Base-by-base conservation (phyloP, 2,113 vertebrate genomes). In the Orycteropus afer region DNA sequence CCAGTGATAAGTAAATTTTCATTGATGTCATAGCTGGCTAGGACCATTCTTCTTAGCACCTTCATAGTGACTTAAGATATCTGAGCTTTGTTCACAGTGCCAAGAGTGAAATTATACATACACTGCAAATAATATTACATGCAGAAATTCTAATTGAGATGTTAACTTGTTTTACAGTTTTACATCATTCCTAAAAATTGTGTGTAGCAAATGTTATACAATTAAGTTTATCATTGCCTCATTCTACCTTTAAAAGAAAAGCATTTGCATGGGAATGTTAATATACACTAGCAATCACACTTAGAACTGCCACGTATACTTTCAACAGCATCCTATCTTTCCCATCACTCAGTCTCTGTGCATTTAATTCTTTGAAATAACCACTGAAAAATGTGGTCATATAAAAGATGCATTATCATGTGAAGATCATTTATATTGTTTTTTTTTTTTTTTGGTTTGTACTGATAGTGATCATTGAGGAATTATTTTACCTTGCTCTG, bases 351-450 rank as follows among this genome's bases (percentile, higher is more conserved):
- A 67, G 5, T 82, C 29, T 63, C n/a, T 82, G 14, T 37, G 34
- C 40, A 27, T 13, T 61, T 57, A 34, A 13, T 67, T 91, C 29
- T 95, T 81, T 67, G 42, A 92, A 86, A 79, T 65, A 76, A 49
- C 27, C 32, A 7, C 27, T 32, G 27, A 15, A 80, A 84, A 81
- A 23, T 74, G 11, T 22, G 32, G 17, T 53, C 65, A 78, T 63
- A 53, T 49, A 45, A 61, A n/a, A 76, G 57, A 55, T 53, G 7
- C 49, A 25, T 47, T 59, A 3, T 91, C 32, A 32, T 1, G 20
- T 23, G 61, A 82, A 85, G 37, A 71, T 37, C n/a, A n/a, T n/a
- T n/a, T n/a, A n/a, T n/a, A n/a, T n/a, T n/a, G n/a, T n/a, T n/a
- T n/a, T n/a, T 37, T 40, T 32, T 61, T 11, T n/a, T 29, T 10